phyloP scores from a whole-genome alignment of 2,888 invertebrate genomes.

The Tanaodytes sp. region DNA sequence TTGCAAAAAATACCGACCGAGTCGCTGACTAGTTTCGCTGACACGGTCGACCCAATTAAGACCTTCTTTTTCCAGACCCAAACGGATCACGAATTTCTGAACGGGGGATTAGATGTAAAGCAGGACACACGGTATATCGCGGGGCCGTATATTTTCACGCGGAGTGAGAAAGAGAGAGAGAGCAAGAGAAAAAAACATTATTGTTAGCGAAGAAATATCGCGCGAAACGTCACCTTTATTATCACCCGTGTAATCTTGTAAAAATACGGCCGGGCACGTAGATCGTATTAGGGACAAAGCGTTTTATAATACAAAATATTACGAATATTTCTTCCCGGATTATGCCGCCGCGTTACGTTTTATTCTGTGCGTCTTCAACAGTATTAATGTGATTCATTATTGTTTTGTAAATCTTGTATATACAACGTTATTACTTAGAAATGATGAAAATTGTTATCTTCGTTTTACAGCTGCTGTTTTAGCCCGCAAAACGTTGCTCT shows the following conservation, averaged over 20 bases:
- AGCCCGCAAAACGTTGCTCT: neutral
- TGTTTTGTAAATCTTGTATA: constrained; percentile 66
- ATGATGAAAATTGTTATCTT: constrained; percentile 40
- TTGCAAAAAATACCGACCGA: too few relatives aligned
- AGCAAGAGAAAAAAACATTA: constrained; percentile 16
- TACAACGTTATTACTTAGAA: constrained; percentile 53
- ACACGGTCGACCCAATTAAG: too few relatives aligned
- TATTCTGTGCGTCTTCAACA: constrained; percentile 57
- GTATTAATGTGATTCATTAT: constrained; percentile 62
- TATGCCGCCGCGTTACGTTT: constrained; percentile 47
- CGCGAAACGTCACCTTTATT: constrained; percentile 33
- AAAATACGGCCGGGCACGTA: constrained; percentile 37
- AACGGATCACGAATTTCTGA: too few relatives aligned
- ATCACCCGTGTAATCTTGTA: constrained; percentile 34
- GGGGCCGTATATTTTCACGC: too few relatives aligned
- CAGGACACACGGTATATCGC: constrained; percentile 1
- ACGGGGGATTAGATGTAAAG: constrained; percentile 18
- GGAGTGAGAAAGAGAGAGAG: too few relatives aligned
- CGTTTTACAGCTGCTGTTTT: constrained; percentile 32
- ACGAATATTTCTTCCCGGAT: constrained; percentile 44
- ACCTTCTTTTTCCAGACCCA: too few relatives aligned
- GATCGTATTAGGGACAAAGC: constrained; percentile 45
- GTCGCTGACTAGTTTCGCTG: too few relatives aligned
- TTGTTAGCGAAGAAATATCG: constrained; percentile 21
- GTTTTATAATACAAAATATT: constrained; percentile 48